Conservation (phyloP, 2,888 invertebrate genomes). For the Drosophila fulvimacula region DNA sequence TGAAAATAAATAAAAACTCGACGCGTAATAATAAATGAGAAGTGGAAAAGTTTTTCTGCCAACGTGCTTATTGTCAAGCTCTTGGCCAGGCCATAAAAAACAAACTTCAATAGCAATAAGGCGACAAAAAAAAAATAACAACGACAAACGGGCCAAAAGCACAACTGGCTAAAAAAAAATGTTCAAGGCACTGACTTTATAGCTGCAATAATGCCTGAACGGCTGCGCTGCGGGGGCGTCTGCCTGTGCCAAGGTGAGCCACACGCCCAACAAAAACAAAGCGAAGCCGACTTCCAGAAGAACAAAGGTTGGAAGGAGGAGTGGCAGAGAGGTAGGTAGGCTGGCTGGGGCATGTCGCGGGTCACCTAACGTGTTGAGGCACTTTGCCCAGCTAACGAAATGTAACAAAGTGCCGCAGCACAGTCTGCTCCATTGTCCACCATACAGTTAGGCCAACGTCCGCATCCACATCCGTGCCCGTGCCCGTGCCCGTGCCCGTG, state of each 20-base stretch:
- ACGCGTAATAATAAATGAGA: slow-evolving; percentile 79
- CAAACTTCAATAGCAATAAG: slow-evolving; percentile 81
- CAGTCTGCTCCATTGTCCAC: slow-evolving; percentile 47
- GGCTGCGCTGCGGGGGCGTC: slow-evolving; percentile 17
- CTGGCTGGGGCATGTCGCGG: slow-evolving; percentile 4
- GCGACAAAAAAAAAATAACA: slow-evolving; percentile 64
- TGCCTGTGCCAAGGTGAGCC: slow-evolving; percentile 60
- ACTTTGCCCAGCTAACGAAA: slow-evolving; percentile 77
- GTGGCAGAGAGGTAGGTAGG: neutral
- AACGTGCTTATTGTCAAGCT: slow-evolving; percentile 80
- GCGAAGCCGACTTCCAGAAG: slow-evolving; percentile 36
- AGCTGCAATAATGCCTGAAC: slow-evolving; percentile 74
- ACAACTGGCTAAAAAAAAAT: slow-evolving; percentile 60
- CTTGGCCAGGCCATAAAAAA: slow-evolving; percentile 77
- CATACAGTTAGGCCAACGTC: slow-evolving; percentile 9
- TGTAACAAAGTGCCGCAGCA: slow-evolving; percentile 72
- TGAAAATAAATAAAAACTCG: slow-evolving; percentile 37
- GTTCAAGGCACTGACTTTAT: slow-evolving; percentile 81
- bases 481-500: slow-evolving; percentile 38
- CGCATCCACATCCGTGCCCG: slow-evolving; percentile 18
- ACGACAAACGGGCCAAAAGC: slow-evolving; percentile 54
- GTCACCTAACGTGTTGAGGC: slow-evolving; percentile 71
- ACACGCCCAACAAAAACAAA: slow-evolving; percentile 61
- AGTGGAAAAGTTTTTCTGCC: slow-evolving; percentile 79
- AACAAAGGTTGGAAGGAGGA: neutral